Percentiles rank a stretch among this genome's conserved stretches.
phyloP scores from a whole-genome alignment of 2,797 vertebrate genomes.

The Podargus strigoides region DNA sequence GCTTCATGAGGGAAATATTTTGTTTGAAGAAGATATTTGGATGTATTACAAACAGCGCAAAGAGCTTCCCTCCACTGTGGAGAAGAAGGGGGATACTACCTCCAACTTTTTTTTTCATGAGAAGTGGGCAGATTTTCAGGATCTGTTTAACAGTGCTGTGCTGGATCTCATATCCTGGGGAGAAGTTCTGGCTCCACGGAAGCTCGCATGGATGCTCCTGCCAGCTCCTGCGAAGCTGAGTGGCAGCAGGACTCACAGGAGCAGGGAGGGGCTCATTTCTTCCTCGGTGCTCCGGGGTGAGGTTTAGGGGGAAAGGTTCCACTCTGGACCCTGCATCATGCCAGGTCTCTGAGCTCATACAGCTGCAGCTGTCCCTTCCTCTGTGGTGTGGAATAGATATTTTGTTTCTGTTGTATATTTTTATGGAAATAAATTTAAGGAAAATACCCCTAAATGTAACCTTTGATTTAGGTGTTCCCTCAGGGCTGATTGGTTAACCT shows the following conservation, averaged over 20 bases:
- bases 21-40: conserved; percentile 46
- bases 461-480: not conserved
- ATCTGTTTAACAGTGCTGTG: not conserved
- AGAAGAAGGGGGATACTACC: not conserved
- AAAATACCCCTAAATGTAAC: not conserved
- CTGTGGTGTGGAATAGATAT: not conserved
- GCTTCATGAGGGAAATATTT: conserved; percentile 23
- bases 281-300: not conserved
- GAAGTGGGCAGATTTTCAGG: conserved; percentile 17
- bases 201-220: not conserved
- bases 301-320: not conserved
- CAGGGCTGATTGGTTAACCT: not conserved
- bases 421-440: not conserved
- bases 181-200: conserved; percentile 6
- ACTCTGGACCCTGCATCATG: not conserved
- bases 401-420: not conserved
- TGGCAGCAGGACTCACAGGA: not conserved
- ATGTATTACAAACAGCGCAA: not conserved
- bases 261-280: not conserved
- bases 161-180: not conserved
- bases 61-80: not conserved
- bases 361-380: not conserved
- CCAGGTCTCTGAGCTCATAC: not conserved
- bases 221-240: not conserved
- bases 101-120: not conserved